A percentile compares a stretch with the other conserved stretches of the same genome.
phyloP scores from a whole-genome alignment of 1,140 invertebrate genomes.

The Yoshiicerus persimilis region DNA sequence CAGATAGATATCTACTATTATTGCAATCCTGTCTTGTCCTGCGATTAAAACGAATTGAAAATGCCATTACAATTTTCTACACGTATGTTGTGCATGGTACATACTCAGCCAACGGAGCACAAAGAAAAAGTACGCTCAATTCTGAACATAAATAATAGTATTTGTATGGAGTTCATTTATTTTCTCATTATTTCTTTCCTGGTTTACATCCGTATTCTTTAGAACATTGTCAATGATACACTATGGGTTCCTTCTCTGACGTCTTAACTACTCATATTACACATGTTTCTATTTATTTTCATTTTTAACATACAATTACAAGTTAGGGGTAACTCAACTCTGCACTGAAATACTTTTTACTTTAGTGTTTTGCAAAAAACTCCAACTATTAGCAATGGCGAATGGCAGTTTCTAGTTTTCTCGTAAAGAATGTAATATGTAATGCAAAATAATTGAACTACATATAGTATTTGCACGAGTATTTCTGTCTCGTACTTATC shows the following conservation, averaged over 20 bases:
- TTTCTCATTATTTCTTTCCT: background rate
- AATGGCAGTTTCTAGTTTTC: background rate
- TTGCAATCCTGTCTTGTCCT: background rate
- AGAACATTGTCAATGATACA: no score
- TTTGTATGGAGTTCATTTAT: background rate
- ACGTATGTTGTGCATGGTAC: background rate
- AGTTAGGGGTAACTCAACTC: background rate
- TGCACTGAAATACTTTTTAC: background rate
- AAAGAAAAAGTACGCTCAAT: background rate
- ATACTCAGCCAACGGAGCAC: no score
- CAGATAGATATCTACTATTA: no score
- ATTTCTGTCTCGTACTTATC: background rate
- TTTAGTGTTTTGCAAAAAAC: background rate
- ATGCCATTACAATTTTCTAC: background rate
- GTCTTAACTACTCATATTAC: background rate
- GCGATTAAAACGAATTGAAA: background rate
- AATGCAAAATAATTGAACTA: background rate
- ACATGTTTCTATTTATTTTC: background rate
- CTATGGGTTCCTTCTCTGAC: no score
- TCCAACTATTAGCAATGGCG: background rate
- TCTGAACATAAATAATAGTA: background rate
- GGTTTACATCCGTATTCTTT: background rate
- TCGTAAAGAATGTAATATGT: background rate
- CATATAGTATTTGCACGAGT: background rate
- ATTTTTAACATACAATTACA: background rate